These are phyloP conservation scores for Zalophus californianus DNA, from an alignment of 2,797 vertebrate genomes.

Conservation along the genomic window DNA sequence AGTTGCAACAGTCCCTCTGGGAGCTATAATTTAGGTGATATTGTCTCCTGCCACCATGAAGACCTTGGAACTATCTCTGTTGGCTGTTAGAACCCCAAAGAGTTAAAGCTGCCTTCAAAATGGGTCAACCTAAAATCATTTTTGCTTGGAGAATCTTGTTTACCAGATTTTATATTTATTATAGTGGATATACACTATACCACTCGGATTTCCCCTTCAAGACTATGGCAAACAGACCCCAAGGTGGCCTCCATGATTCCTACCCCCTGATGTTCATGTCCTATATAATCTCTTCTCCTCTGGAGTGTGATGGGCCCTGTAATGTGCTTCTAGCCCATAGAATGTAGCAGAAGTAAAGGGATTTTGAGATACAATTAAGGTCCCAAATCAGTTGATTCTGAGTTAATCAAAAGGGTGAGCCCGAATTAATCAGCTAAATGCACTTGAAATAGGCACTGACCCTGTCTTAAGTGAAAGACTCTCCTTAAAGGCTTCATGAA, in stretches of 20 bases:
- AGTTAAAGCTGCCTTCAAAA: neutral
- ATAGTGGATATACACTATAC: no score
- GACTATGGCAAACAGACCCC: neutral
- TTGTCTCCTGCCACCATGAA: neutral
- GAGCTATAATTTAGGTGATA: neutral
- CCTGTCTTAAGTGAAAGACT: neutral
- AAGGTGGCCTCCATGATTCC: no score
- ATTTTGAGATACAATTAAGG: neutral
- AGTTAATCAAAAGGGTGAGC: neutral
- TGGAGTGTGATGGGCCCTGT: neutral
- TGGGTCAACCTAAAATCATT: neutral
- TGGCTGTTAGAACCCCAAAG: neutral
- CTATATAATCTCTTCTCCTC: neutral
- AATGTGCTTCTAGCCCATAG: neutral
- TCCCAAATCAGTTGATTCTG: neutral
- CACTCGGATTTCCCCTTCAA: neutral
- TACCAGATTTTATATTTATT: neutral
- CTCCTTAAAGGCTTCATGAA: neutral
- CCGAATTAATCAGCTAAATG: neutral
- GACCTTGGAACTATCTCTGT: neutral
- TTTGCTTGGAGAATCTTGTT: neutral
- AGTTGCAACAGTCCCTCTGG: neutral
- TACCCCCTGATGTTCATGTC: fast-evolving
- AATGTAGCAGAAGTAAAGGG: neutral
- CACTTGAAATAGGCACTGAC: neutral